These are phyloP conservation scores for Lepidochrysops patricia DNA, from an alignment of 2,888 invertebrate genomes.

Conservation along the genomic window DNA sequence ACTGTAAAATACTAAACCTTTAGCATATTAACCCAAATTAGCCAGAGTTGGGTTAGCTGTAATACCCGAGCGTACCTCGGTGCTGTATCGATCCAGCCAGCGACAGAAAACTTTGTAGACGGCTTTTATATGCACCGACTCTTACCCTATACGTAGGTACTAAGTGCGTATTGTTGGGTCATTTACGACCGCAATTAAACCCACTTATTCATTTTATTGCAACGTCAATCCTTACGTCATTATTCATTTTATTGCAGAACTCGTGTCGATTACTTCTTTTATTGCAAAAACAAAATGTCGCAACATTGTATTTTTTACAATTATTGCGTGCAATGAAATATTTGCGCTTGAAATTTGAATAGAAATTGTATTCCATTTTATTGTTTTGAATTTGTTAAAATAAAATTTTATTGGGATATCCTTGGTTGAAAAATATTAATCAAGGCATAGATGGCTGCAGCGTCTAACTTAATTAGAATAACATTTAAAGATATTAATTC, in stretches of 20 bases:
- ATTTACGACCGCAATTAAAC: conserved; percentile 25
- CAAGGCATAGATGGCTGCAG: too few relatives aligned
- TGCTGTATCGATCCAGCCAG: conserved; percentile 64
- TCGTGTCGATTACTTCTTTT: background rate
- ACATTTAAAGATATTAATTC: too few relatives aligned
- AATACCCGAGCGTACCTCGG: conserved; percentile 55
- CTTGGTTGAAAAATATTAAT: too few relatives aligned
- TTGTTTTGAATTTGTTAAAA: conserved; percentile 4
- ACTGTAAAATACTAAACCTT: conserved; percentile 17
- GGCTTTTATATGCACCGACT: conserved; percentile 74
- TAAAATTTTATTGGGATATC: background rate
- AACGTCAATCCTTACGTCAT: background rate
- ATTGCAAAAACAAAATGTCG: background rate
- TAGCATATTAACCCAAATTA: conserved; percentile 71
- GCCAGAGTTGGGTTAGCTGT: conserved; percentile 49
- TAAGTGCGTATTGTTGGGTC: conserved; percentile 34
- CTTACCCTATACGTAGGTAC: conserved; percentile 51
- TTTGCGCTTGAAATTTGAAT: conserved; percentile 2
- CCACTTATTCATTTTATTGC: conserved; percentile 16
- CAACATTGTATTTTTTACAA: conserved; percentile 2
- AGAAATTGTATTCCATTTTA: conserved; percentile 10
- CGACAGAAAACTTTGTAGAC: conserved; percentile 76
- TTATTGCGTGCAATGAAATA: background rate
- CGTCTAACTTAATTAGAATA: too few relatives aligned
- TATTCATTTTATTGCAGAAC: background rate